These are phyloP conservation scores for Phytoseiulus persimilis DNA, from an alignment of 2,888 invertebrate genomes.

Conservation along the genomic window DNA sequence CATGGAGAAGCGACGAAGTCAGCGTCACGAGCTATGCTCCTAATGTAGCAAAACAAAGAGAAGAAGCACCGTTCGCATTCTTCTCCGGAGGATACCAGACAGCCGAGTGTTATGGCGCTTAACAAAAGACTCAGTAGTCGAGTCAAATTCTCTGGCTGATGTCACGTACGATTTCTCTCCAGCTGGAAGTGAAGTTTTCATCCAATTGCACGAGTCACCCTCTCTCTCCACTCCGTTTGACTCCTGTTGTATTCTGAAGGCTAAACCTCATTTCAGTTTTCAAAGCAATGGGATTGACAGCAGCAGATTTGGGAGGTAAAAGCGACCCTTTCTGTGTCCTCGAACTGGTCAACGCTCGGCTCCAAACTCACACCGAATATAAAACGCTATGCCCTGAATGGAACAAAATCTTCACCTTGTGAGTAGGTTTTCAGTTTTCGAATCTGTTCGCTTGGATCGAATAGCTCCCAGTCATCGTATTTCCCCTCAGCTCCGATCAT, in stretches of 20 bases:
- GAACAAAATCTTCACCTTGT: constrained; percentile 99
- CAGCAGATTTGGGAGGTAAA: constrained; percentile 92
- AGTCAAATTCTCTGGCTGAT: background rate
- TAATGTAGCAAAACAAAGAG: background rate
- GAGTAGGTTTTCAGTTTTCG: constrained; percentile 52
- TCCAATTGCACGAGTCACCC: background rate
- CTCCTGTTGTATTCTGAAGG: no score
- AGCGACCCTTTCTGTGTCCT: constrained; percentile 97
- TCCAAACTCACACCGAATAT: constrained; percentile 97
- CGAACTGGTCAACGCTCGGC: constrained; percentile 81
- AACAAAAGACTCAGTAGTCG: background rate
- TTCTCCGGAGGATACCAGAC: background rate
- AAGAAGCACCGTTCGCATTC: background rate
- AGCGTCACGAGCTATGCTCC: background rate
- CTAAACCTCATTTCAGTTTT: constrained; percentile 61
- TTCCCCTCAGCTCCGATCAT: no score
- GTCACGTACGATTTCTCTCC: background rate
- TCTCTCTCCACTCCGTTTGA: background rate
- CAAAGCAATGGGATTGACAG: constrained; percentile 69
- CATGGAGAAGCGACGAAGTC: background rate
- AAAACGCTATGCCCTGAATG: constrained; percentile 91
- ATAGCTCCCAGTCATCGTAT: no score
- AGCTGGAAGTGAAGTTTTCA: background rate
- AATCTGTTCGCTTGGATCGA: background rate
- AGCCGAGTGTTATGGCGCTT: background rate